Evolutionary conservation across 2,797 vertebrate species (phyloP), one percentile per base, ranked within the genome.

Genomic region (Telmatherina bonti): DNA sequence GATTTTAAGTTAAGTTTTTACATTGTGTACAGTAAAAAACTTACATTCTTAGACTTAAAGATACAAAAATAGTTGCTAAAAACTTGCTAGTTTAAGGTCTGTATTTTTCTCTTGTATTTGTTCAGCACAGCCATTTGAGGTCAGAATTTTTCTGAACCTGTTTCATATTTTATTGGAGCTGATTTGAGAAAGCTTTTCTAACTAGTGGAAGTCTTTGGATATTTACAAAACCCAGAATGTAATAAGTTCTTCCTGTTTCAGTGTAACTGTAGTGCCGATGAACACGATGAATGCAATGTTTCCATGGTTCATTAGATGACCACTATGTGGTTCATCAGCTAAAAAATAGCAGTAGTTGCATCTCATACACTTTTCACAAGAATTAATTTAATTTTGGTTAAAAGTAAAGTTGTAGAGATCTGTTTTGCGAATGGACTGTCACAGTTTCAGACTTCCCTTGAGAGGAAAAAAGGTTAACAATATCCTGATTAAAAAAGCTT

Each of bases 151-250:
- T 36, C 11, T 38, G 30, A 51, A 62, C n/a, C 24, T 0, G 6
- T 55, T 61, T 24, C 22, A 27, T 36, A 31, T 11, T 29, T 26
- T 15, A 16, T 62, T 62, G 18, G n/a, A 12, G 18, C 1, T 11
- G 24, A 33, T 60, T 27, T 18, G 26, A 36, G 67, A 61, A 26
- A 58, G 52, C 13, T 7, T 38, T 12, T 65, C 22, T n/a, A 38
- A 31, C 24, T 49, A 26, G 29, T 53, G 33, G 18, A 20, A 12
- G 0, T 57, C 2, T 24, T 47, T 22, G 15, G 26, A 20, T 60
- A 57, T 71, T 75, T 67, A 30, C 59, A 52, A 53, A 63, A 54
- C 38, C n/a, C 29, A 20, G 35, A 36, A 38, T 16, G 36, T 5
- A 16, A 63, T 33, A 41, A 1, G 53, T 45, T 2, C 3, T 29